Evolutionary conservation across 2,797 vertebrate species (phyloP), one percentile per base, ranked within the genome.

Genomic region (Mus minutoides): DNA sequence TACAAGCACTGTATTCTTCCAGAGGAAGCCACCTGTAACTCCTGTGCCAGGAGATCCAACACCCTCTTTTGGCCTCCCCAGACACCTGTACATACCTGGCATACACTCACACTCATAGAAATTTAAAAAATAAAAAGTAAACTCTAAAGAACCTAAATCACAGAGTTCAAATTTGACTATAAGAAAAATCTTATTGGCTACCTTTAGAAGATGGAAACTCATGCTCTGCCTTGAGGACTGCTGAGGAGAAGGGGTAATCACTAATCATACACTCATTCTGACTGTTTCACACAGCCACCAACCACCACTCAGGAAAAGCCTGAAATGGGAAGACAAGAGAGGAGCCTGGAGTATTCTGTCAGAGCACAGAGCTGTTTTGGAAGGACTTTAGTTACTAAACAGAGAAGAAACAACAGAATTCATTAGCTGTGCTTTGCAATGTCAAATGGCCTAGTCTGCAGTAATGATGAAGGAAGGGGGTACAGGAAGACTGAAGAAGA

Each of bases 361-460:
- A 91, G 78, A 4, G 76, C 34, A 86, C 92, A 43, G 37, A 62
- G 49, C 49, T 49, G 49, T 49, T 49, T 49, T 49, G 49, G 56
- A 78, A 88, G 14, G 31, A 22, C n/a, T 84, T 85, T 75, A 84
- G 19, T n/a, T 95, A 88, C 54, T 89, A 58, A 83, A 79, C 40
- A 83, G 90, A 77, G 49, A 86, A 52, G 40, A 75, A 69, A 83
- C 75, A 64, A 8, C 22, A 56, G n/a, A 90, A 79, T 60, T 16
- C 31, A 87, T 26, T 77, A 58, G 43, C 22, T 93, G 71, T n/a
- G 92, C 54, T 83, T 86, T 62, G 6, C 8, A 83, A 67, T 22
- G 22, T 83, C 46, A 49, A 87, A 73, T 96, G 31, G 19, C 46
- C 9, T 90, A 62, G 21, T 58, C 67, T 73, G 19, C 62, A 64